A percentile compares a stretch with the other conserved stretches of the same genome.
Evolutionary conservation across 2,888 invertebrate genomes (phyloP).

Genomic region (Troides helena): DNA sequence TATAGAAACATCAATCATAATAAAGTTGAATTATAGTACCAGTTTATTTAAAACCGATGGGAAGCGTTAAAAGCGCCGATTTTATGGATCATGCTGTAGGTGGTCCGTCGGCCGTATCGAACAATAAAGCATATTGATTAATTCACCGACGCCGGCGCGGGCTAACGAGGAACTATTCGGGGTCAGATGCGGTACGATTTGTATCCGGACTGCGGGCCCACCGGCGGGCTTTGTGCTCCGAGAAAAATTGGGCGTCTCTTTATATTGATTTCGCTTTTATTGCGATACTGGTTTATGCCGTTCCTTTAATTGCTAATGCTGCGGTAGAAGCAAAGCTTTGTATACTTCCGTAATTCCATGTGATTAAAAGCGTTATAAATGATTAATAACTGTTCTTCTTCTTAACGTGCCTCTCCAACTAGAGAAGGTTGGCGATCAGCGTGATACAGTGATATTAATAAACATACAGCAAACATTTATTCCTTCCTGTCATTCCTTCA

Average conservation of each 20-base stretch:
- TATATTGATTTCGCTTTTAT: constrained; percentile 31
- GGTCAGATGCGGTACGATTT: constrained; percentile 55
- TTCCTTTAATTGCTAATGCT: constrained; percentile 4
- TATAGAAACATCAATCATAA: neutral
- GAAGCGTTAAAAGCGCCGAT: constrained; percentile 28
- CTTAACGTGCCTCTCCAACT: too few species aligned
- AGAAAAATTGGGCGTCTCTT: constrained; percentile 44
- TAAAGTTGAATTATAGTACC: neutral
- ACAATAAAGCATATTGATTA: constrained; percentile 76
- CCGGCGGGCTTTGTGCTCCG: constrained; percentile 35
- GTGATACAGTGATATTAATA: too few species aligned
- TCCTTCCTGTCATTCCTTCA: too few species aligned
- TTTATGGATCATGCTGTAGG: constrained; percentile 51
- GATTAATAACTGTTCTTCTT: too few species aligned
- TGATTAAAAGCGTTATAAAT: too few species aligned
- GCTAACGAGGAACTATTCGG: constrained; percentile 71
- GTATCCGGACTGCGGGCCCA: constrained; percentile 38
- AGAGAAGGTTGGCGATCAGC: too few species aligned
- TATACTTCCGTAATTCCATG: too few species aligned
- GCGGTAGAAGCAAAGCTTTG: neutral
- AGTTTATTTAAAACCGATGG: neutral
- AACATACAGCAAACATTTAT: too few species aligned
- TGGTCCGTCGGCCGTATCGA: constrained; percentile 47
- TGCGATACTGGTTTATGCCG: constrained; percentile 15
- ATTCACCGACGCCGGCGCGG: constrained; percentile 61